Conservation (phyloP, 2,797 vertebrate species). For the Euphonia xanthogaster region DNA sequence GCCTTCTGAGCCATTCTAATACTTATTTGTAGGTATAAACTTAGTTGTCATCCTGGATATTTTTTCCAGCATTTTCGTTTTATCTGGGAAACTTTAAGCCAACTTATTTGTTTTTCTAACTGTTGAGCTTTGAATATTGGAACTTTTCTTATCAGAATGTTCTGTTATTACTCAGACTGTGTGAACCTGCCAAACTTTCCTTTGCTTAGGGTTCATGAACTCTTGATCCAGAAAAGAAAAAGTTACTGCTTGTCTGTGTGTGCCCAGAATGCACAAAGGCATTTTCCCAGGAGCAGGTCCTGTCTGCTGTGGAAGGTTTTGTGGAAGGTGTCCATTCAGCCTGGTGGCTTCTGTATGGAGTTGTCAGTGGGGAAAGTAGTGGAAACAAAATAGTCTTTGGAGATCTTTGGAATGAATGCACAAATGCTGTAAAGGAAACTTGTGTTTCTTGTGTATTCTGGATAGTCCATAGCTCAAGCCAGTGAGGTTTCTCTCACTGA, state of each 20-base stretch:
- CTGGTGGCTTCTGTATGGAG: not conserved
- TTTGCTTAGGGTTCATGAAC: not conserved
- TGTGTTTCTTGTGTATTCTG: not conserved
- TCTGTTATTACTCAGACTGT: not conserved
- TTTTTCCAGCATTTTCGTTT: not conserved
- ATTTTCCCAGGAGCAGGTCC: not conserved
- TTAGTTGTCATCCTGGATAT: not conserved
- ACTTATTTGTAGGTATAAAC: not conserved
- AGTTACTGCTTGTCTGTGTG: fast-evolving
- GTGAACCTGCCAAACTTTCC: not conserved
- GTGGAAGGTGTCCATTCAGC: not conserved
- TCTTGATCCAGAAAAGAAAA: not conserved
- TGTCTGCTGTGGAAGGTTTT: not conserved
- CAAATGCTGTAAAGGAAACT: not conserved
- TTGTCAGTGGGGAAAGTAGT: not conserved
- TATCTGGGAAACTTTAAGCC: not conserved
- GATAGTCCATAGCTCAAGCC: not conserved
- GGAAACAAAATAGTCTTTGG: not conserved
- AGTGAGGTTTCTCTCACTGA: not conserved
- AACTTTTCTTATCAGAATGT: not conserved
- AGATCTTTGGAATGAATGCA: not conserved
- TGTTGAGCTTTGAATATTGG: not conserved
- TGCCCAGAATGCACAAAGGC: not conserved
- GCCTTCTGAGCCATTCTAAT: not conserved
- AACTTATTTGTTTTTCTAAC: not conserved